Base-by-base conservation (phyloP, 2,113 vertebrate genomes). In the Synodontis membranacea region DNA sequence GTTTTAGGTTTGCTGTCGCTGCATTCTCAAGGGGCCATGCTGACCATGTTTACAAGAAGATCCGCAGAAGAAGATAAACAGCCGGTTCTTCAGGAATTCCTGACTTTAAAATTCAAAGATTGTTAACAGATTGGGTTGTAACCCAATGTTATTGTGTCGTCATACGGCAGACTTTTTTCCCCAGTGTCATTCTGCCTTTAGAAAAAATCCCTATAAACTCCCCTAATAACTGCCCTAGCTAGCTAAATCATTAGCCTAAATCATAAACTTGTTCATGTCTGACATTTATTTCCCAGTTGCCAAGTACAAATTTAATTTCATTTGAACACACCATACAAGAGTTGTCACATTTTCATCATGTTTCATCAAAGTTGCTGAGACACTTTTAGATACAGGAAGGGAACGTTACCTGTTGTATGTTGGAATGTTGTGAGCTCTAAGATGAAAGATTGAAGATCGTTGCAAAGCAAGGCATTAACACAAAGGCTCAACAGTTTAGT, bases 21-120 rank as follows among this genome's bases (percentile, higher is more conserved):
- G 76, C n/a, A 37, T 79, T 79, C 1, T 34, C 19, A 31, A 34
- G 12, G 4, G 12, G 4, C n/a, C 25, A 75, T 76, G 74, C n/a
- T 78, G 46, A 31, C 7, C 48, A 79, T 50, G 25, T 50, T 78
- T 50, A 78, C 74, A 78, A 31, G 74, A 78, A 50, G 42, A 75
- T 42, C 19, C 28, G 52, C 44, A 78, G 74, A 54, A 31, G 46
- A 52, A 79, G 48, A 54, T 79, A 79, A 79, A 54, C 76, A 54
- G 31, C 46, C n/a, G 0, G 4, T 74, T 74, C 42, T 68, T 42
- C 8, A 42, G 37, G 8, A 42, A 72, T 72, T 72, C 37, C 11
- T 25, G 68, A 72, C 34, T 11, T 44, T 31, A 70, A 70, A 70
- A 19, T 19, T 70, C 1, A 2, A 28, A 44, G 21, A 39, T 72